Evolutionary conservation across 2,888 invertebrate species (phyloP).

Genomic region (Ferrisia virgata): DNA sequence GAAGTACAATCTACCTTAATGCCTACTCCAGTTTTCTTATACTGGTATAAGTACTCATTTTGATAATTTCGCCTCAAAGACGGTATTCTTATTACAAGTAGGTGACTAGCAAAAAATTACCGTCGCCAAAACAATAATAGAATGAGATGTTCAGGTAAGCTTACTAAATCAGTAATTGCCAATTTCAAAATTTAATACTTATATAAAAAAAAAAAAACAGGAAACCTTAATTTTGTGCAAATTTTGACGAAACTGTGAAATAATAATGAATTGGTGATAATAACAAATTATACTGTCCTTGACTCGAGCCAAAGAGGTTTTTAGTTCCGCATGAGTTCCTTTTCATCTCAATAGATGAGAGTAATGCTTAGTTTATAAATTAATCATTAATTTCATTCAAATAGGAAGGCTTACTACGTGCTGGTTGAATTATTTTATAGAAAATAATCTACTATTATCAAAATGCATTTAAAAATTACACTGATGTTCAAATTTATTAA

Average conservation of each 20-base stretch:
- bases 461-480: background rate
- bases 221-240: slow-evolving; percentile 24
- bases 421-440: background rate
- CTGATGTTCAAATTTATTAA: background rate
- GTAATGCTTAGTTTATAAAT: slow-evolving; percentile 9
- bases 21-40: too few relatives aligned
- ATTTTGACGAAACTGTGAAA: slow-evolving; percentile 31
- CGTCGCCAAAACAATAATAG: background rate
- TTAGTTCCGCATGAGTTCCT: slow-evolving; percentile 34
- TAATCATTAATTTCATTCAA: slow-evolving; percentile 34
- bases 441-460: background rate
- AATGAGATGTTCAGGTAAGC: background rate
- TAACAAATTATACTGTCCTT: slow-evolving; percentile 39
- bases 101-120: background rate
- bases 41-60: too few relatives aligned
- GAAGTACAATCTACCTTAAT: too few relatives aligned
- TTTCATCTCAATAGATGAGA: slow-evolving; percentile 43
- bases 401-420: background rate
- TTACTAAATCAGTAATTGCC: background rate
- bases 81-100: too few relatives aligned
- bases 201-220: background rate
- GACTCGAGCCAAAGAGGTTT: slow-evolving; percentile 36
- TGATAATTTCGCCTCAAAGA: too few relatives aligned
- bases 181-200: slow-evolving; percentile 19
- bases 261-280: slow-evolving; percentile 9